Conservation (phyloP, 2,888 invertebrate species). For the Melanostoma mellinum region DNA sequence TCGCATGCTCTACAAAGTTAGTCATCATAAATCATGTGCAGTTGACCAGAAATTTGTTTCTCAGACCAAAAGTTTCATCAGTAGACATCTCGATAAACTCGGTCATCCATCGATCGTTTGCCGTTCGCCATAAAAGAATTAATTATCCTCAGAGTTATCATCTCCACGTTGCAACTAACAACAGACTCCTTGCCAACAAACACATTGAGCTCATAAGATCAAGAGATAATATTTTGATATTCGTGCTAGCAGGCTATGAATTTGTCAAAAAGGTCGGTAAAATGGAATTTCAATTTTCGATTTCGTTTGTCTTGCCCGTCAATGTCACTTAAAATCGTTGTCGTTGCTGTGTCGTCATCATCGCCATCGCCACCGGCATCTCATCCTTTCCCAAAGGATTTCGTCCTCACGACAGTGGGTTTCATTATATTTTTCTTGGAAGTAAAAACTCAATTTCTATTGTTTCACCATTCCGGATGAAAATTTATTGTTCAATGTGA, state of each 20-base stretch:
- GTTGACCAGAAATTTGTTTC: conserved; percentile 48
- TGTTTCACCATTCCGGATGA: conserved; percentile 38
- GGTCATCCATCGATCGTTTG: conserved; percentile 23
- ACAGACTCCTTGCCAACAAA: conserved; percentile 34
- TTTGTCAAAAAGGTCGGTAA: conserved; percentile 71
- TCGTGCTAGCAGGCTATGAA: conserved; percentile 67
- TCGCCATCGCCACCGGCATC: conserved; percentile 25
- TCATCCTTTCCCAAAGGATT: conserved; percentile 15
- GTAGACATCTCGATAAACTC: conserved; percentile 20
- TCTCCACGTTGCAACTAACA: conserved; percentile 20
- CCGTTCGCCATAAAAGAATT: conserved; percentile 49
- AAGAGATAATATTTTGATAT: conserved; percentile 71
- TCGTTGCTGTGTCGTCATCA: conserved; percentile 40
- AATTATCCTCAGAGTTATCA: conserved; percentile 66
- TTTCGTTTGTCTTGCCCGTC: conserved; percentile 60
- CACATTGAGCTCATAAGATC: conserved; percentile 42
- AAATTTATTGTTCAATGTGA: conserved; percentile 58
- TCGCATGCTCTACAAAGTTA: neutral
- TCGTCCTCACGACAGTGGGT: conserved; percentile 7
- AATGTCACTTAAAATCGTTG: conserved; percentile 52
- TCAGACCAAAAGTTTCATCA: conserved; percentile 31
- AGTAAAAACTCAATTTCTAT: conserved; percentile 52
- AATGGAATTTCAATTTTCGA: conserved; percentile 67
- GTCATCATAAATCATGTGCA: conserved; percentile 59
- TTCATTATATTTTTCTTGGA: conserved; percentile 67